Conservation (phyloP, 2,797 vertebrate species). For the Sorex maritimensis region DNA sequence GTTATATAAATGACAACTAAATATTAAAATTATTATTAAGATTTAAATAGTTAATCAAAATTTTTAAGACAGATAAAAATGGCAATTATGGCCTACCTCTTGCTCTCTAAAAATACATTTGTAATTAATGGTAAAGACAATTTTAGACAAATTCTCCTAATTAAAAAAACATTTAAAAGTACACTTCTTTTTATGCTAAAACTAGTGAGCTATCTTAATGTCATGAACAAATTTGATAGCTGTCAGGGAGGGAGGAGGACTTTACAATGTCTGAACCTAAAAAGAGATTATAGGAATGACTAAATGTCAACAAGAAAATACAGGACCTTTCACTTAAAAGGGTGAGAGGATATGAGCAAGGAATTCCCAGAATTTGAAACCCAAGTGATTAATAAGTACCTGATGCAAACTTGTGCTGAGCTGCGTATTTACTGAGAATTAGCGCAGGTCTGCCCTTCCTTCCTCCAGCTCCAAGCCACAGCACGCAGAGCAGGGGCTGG, state of each 20-base stretch:
- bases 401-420: not conserved
- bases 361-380: slow-evolving; percentile 39
- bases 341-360: slow-evolving; percentile 15
- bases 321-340: slow-evolving; percentile 46
- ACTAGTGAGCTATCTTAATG: not conserved
- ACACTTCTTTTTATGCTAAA: not conserved
- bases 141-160: not conserved
- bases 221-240: not conserved
- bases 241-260: slow-evolving; percentile 9
- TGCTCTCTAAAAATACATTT: not conserved
- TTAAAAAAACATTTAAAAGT: not conserved
- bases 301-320: slow-evolving; percentile 37
- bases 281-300: slow-evolving; percentile 37
- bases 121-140: not conserved
- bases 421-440: not conserved
- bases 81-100: too few relatives aligned
- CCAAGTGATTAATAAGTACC: slow-evolving; percentile 34
- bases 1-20: not conserved
- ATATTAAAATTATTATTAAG: not conserved
- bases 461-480: not conserved
- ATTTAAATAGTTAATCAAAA: too few relatives aligned
- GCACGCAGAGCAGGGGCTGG: not conserved
- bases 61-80: too few relatives aligned
- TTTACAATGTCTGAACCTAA: not conserved
- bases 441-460: not conserved